These are phyloP conservation scores for Hepsetus odoe DNA, from an alignment of 2,113 vertebrate species.

Conservation along the genomic window DNA sequence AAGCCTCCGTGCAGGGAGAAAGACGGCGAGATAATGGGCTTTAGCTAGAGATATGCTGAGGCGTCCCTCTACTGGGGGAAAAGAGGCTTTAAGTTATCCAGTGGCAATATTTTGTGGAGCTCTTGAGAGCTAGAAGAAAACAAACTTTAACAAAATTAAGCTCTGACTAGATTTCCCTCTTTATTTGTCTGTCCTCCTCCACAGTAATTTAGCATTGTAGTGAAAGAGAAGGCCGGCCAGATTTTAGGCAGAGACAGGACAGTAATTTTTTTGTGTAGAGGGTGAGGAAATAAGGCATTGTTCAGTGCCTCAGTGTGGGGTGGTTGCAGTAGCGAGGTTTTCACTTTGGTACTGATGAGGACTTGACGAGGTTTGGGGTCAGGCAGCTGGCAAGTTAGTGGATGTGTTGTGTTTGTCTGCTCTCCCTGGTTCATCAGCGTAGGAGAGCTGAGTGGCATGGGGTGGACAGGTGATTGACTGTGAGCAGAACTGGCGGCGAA, in stretches of 20 bases:
- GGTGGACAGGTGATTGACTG: slow-evolving; percentile 68
- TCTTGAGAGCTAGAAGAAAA: slow-evolving; percentile 48
- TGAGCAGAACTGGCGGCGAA: slow-evolving; percentile 65
- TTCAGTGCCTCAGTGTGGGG: slow-evolving; percentile 29
- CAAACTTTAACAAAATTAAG: slow-evolving; percentile 66
- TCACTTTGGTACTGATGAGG: slow-evolving; percentile 52
- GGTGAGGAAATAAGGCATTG: background rate
- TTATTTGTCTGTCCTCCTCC: slow-evolving; percentile 51
- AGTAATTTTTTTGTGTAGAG: background rate
- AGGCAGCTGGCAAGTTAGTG: slow-evolving; percentile 26
- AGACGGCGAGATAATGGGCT: slow-evolving; percentile 74
- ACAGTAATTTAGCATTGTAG: slow-evolving; percentile 36
- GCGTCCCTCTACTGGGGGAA: slow-evolving; percentile 63
- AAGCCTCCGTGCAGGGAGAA: slow-evolving; percentile 61
- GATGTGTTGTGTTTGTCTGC: slow-evolving; percentile 51
- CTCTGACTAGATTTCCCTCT: slow-evolving; percentile 58
- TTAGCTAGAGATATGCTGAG: slow-evolving; percentile 70
- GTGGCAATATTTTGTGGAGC: slow-evolving; percentile 65
- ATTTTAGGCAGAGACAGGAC: slow-evolving; percentile 18
- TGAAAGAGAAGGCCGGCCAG: slow-evolving; percentile 26
- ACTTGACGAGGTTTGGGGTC: slow-evolving; percentile 51
- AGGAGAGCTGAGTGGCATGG: slow-evolving; percentile 51
- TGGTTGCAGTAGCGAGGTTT: slow-evolving; percentile 22
- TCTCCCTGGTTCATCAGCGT: slow-evolving; percentile 54
- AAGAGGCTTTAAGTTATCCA: slow-evolving; percentile 70